These are phyloP conservation scores for Drosophila longiperda DNA, from an alignment of 2,888 invertebrate species.

Conservation along the genomic window DNA sequence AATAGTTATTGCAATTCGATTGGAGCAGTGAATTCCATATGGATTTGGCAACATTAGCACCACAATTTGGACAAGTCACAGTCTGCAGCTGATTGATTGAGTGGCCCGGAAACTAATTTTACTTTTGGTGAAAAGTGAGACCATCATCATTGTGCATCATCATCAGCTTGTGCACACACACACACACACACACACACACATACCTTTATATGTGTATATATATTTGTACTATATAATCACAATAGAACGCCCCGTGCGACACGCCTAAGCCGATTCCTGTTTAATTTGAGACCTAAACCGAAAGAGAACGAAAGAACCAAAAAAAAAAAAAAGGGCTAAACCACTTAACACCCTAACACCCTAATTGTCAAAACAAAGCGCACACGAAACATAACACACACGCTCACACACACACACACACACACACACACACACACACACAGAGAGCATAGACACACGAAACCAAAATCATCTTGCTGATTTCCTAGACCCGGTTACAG, in stretches of 20 bases:
- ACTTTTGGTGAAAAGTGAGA: slow-evolving; percentile 58
- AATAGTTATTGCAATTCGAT: neutral
- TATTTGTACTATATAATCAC: slow-evolving; percentile 55
- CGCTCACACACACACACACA: slow-evolving; percentile 16
- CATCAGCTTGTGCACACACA: slow-evolving; percentile 22
- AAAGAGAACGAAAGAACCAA: slow-evolving; percentile 9
- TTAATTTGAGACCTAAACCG: slow-evolving; percentile 72
- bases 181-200: slow-evolving; percentile 11
- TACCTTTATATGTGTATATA: neutral
- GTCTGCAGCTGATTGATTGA: slow-evolving; percentile 21
- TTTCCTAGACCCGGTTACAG: slow-evolving; percentile 30
- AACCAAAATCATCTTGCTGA: slow-evolving; percentile 42
- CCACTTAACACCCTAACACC: slow-evolving; percentile 82
- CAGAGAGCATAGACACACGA: slow-evolving; percentile 19
- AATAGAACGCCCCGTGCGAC: slow-evolving; percentile 81
- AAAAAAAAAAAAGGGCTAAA: slow-evolving; percentile 73
- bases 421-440: slow-evolving; percentile 14
- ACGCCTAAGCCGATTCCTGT: slow-evolving; percentile 75
- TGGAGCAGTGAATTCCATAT: neutral
- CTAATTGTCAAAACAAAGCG: slow-evolving; percentile 82
- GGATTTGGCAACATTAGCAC: neutral
- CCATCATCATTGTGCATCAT: slow-evolving; percentile 35
- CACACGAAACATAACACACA: slow-evolving; percentile 59
- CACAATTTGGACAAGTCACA: slow-evolving; percentile 13
- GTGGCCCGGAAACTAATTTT: slow-evolving; percentile 62